Base-by-base conservation (phyloP, 1,140 invertebrate species). In the Drosophila trapezifrons region DNA sequence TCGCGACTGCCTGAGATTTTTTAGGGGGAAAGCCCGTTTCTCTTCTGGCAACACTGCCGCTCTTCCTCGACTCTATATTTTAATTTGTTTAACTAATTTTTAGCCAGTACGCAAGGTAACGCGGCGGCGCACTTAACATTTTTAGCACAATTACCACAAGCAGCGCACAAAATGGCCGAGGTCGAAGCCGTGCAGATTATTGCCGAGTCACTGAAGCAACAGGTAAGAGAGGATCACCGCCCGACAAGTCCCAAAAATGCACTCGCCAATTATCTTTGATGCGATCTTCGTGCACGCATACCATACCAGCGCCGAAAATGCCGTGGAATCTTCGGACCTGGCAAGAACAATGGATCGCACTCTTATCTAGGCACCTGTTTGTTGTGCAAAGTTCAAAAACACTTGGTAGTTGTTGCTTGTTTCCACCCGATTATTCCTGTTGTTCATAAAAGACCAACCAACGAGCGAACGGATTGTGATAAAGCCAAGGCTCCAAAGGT, bases 101-200 rank as follows among this genome's bases (percentile, higher is more conserved):
- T 54, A 46, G 56, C 25, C 69, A 73, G 70, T 73, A 38, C 70
- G 47, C 56, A 52, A 62, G 57, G 25, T 35, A 75, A 64, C 45
- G 78, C 82, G 60, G 35, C 55, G 62, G 52, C 78, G 52, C 46
- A 38, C 58, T 65, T 51, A 58, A 69, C 75, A 64, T 54, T 58
- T 78, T 18, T 71, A 73, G 80, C 56, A 78, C 67, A 74, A 80
- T 63, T 65, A 63, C 20, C 49, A 69, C 42, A 59, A 59, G 46
- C 25, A 62, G 17, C 65, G 65, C 75, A 51, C 42, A 93, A 92
- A 92, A 94, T 94, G 93, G 77, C 78, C 55, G 94, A 94, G 83
- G 93, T 95, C 59, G 95, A 96, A 92, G 96, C 96, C 45, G 96
- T 96, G 92, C 94, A 94, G 80, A 95, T 97, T 66, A 92, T 96